Base-by-base conservation (phyloP, 2,888 invertebrate genomes). In the Melanargia galathea region DNA sequence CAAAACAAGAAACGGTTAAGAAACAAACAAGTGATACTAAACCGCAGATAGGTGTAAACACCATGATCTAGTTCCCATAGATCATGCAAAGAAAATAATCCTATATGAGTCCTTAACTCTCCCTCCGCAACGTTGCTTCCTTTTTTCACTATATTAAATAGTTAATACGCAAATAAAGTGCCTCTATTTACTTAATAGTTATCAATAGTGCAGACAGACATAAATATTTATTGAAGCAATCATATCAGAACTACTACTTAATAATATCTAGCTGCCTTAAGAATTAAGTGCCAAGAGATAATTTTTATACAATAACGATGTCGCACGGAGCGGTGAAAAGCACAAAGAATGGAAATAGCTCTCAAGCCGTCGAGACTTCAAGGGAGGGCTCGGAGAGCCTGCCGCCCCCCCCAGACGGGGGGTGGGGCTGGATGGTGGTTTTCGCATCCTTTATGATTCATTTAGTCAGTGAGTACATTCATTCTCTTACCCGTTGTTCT, bases 361-460 rank as follows among this genome's bases (percentile, higher is more conserved):
- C 73, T 60, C 81, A 79, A 18, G 75, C 75, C 70, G 79, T 75
- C 68, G 84, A 81, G 60, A 77, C 81, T 33, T 79, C 82, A 60
- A 75, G 84, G 59, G 83, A 82, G 63, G 78, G 81, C 33, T 79
- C 84, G 1, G 81, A 82, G 69, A 84, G 82, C 66, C 81, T 89
- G 63, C 90, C 94, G 66, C 96, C 96, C 18, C 96, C 96, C 3
- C 97, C 97, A 0, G 98, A 98, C 79, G 97, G 98, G 0, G 98
- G 98, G 11, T 98, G 98, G 98, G 98, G 98, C 0, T 98, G 97
- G 97, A 93, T 96, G 86, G 96, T 98, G 58, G 98, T 98, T 61
- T 95, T 97, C 79, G 97, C 96, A 24, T 98, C 98, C 7, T 99
- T 99, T 89, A 95, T 98, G 95, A 97, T 99, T 75, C 99, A 99